These are phyloP conservation scores for Bombus huntii DNA, from an alignment of 1,140 invertebrate genomes.

Conservation along the genomic window DNA sequence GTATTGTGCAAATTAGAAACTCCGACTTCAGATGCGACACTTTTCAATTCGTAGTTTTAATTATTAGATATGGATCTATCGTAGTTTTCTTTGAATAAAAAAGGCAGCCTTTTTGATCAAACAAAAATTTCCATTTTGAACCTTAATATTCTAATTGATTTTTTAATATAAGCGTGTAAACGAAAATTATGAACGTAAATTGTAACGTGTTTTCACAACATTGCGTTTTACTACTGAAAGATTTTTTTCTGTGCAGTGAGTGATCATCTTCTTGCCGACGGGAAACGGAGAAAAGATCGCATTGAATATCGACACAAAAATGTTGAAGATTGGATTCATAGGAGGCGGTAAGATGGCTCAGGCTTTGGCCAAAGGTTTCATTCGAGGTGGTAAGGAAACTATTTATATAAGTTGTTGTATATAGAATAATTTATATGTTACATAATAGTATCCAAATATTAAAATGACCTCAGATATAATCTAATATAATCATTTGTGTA, in stretches of 20 bases:
- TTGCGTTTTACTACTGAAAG: not conserved
- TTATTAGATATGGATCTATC: not conserved
- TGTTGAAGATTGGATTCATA: conserved; percentile 96
- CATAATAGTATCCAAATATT: not conserved
- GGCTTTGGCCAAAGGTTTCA: conserved; percentile 95
- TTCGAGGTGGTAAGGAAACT: conserved; percentile 89
- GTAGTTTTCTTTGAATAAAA: not conserved
- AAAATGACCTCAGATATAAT: not conserved
- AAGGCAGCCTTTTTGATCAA: too few species aligned
- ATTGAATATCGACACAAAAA: conserved; percentile 69
- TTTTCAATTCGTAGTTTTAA: not conserved
- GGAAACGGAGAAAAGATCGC: conserved; percentile 47
- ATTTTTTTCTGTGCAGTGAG: conserved; percentile 51
- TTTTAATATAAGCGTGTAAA: not conserved
- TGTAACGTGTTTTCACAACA: not conserved
- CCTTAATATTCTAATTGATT: not conserved
- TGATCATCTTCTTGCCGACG: conserved; percentile 66
- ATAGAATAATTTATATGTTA: too few species aligned
- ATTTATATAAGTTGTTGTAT: not conserved
- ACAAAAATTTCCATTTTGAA: not conserved
- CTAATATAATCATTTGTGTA: not conserved
- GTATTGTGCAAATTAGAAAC: not conserved
- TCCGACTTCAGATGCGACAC: not conserved
- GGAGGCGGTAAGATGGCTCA: conserved; percentile 98
- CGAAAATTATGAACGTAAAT: not conserved